Base-by-base conservation (phyloP, 2,797 vertebrate species). In the Brachyrhaphis roseni region DNA sequence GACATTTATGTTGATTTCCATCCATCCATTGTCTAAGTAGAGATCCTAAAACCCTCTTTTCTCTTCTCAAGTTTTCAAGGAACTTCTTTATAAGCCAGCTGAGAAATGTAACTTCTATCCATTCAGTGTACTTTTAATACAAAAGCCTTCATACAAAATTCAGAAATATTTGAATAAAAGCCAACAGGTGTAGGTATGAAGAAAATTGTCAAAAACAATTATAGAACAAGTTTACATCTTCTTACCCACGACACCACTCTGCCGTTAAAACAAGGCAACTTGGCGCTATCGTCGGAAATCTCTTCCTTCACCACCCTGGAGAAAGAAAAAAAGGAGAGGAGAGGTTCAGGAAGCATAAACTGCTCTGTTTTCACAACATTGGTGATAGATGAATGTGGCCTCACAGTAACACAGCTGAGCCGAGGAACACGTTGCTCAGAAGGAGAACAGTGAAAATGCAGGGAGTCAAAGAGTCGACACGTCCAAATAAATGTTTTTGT, bases 261-360 rank as follows among this genome's bases (percentile, higher is more conserved):
- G 86, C 97, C 97, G 12, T 97, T 97, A 94, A 97, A 97, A 91
- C 97, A 97, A 1, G 97, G 97, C 72, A 97, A 88, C 90, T 94
- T 96, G 53, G 97, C 96, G 4, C 91, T 87, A 78, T 97, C 97
- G 1, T 98, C 98, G 0, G 98, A 98, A 89, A 98, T 98, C 89
- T 98, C 98, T 87, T 98, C 98, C 90, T 98, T 98, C 92, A 98
- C 98, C 92, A 98, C 98, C 90, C 95, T 95, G 92, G 74, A 89
- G 86, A 68, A 87, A 78, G 23, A 78, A 34, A 78, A 78, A 72
- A 76, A 39, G 82, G 18, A 74, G 78, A 68, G 34, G 18, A 12
- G 26, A 26, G 79, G 23, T 47, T 81, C n/a, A 80, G 76, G 8
- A 75, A 41, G 70, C 49, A 74, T 55, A 66, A 74, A 80, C 39